phyloP scores from a whole-genome alignment of 2,797 vertebrate species.

The Novumbra hubbsi region DNA sequence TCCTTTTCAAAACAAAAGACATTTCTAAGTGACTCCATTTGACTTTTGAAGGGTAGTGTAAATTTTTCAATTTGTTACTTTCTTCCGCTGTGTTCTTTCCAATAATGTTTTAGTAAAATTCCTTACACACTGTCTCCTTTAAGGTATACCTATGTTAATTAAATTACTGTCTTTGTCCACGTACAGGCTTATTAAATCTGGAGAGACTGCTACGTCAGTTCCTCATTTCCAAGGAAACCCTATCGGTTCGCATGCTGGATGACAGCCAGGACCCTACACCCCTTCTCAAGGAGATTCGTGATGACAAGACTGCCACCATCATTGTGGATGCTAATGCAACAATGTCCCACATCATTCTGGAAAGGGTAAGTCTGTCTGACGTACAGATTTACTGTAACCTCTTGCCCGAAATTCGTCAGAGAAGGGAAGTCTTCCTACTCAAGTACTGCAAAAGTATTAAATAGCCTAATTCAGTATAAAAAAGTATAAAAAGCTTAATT shows the following conservation, averaged over 20 bases:
- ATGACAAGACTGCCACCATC: constrained; percentile 96
- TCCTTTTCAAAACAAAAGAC: too few relatives aligned
- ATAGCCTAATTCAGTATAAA: too few relatives aligned
- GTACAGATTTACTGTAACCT: neutral
- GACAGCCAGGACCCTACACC: constrained; percentile 94
- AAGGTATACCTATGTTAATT: neutral
- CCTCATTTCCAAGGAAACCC: constrained; percentile 97
- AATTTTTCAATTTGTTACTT: too few relatives aligned
- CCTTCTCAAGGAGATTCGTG: constrained; percentile 93
- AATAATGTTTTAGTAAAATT: neutral
- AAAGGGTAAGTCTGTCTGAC: constrained; percentile 77
- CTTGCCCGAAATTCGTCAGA: neutral
- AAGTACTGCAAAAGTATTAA: too few relatives aligned
- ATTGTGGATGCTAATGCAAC: constrained; percentile 95
- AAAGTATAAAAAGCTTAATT: too few relatives aligned
- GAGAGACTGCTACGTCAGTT: constrained; percentile 96
- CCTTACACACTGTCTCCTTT: neutral
- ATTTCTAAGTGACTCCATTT: too few relatives aligned
- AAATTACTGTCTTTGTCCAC: neutral
- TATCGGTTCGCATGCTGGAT: constrained; percentile 95
- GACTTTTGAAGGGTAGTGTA: too few relatives aligned
- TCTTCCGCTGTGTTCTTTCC: too few relatives aligned
- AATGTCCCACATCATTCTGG: constrained; percentile 92
- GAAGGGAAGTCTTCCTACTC: too few relatives aligned
- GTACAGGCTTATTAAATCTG: constrained; percentile 92